These are phyloP conservation scores for Cyrtodaria siliqua DNA, from an alignment of 2,888 invertebrate species.

Conservation along the genomic window DNA sequence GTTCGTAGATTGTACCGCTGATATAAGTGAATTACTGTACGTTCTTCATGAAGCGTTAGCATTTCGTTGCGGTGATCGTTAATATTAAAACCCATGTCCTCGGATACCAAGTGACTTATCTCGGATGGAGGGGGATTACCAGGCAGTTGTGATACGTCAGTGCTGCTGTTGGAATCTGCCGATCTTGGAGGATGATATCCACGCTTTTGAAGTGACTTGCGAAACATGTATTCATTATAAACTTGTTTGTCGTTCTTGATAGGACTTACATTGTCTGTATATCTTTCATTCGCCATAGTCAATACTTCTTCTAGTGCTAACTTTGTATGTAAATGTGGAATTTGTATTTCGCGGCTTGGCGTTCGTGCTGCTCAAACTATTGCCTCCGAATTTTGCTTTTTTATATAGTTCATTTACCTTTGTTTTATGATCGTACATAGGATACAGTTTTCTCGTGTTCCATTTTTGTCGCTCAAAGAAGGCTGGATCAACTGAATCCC, in stretches of 20 bases:
- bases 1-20: too few relatives aligned
- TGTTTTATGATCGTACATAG: slow-evolving; percentile 54
- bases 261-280: slow-evolving; percentile 22
- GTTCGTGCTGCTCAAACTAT: not conserved
- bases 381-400: slow-evolving; percentile 40
- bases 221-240: not conserved
- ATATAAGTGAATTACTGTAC: too few relatives aligned
- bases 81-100: slow-evolving; percentile 28
- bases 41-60: slow-evolving; percentile 51
- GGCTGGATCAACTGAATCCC: slow-evolving; percentile 42
- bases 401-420: slow-evolving; percentile 35
- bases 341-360: slow-evolving; percentile 12
- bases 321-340: slow-evolving; percentile 47
- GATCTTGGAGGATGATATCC: slow-evolving; percentile 31
- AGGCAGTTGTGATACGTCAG: slow-evolving; percentile 32
- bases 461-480: slow-evolving; percentile 35
- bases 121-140: slow-evolving; percentile 58
- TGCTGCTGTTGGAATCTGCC: slow-evolving; percentile 38
- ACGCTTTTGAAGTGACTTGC: not conserved
- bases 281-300: slow-evolving; percentile 14
- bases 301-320: slow-evolving; percentile 22
- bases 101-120: slow-evolving; percentile 49
- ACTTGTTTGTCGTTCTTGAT: not conserved
- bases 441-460: slow-evolving; percentile 52
- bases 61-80: slow-evolving; percentile 38